These are phyloP conservation scores for Deilephila elpenor DNA, from an alignment of 2,888 invertebrate genomes.

Conservation along the genomic window DNA sequence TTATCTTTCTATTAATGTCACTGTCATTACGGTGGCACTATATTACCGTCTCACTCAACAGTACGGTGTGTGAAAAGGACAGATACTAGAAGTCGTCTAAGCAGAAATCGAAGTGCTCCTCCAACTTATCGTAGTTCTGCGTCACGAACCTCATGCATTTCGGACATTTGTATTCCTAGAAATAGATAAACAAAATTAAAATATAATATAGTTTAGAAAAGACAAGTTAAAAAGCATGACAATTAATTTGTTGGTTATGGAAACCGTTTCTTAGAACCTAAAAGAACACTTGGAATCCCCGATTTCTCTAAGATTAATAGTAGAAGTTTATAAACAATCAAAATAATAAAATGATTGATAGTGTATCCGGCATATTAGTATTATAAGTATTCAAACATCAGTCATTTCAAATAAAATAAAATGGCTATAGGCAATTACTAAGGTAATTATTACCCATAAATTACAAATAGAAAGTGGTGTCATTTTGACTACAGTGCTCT, in stretches of 20 bases:
- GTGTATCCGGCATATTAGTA: no score
- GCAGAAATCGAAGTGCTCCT: constrained; percentile 76
- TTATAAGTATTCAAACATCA: no score
- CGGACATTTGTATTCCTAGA: constrained; percentile 74
- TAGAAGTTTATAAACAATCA: no score
- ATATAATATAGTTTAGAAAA: neutral
- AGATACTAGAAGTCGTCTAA: constrained; percentile 66
- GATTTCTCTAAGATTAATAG: no score
- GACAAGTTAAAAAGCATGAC: neutral
- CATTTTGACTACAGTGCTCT: no score
- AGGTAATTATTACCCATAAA: no score
- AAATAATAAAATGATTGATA: no score
- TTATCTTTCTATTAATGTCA: neutral
- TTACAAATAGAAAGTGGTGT: no score
- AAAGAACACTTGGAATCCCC: no score
- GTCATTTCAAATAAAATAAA: no score
- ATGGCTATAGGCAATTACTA: no score
- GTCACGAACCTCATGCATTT: constrained; percentile 73
- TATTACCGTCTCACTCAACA: constrained; percentile 10
- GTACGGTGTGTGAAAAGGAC: constrained; percentile 21
- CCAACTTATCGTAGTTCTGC: constrained; percentile 67
- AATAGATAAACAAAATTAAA: constrained; percentile 35
- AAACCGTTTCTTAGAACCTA: no score
- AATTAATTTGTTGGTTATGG: neutral
- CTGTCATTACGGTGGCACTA: neutral